These are phyloP conservation scores for Drosophila auraria DNA, from an alignment of 1,140 invertebrate species.

Conservation along the genomic window DNA sequence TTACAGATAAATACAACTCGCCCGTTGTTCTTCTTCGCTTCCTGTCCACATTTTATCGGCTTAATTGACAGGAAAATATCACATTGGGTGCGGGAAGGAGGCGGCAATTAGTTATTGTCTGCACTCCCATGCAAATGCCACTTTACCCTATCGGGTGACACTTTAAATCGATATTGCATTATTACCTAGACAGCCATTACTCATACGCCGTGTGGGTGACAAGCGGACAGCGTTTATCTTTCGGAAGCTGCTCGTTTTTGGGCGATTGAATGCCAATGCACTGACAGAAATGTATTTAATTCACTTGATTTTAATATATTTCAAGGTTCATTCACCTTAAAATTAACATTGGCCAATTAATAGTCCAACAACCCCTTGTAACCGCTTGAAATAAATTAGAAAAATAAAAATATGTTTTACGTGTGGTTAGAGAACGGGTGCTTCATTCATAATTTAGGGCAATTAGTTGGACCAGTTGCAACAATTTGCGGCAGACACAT, in stretches of 20 bases:
- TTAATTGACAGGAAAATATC: conserved; percentile 70
- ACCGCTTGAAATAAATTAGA: too few species aligned
- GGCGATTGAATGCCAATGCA: background rate
- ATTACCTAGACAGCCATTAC: conserved; percentile 56
- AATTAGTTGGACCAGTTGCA: conserved; percentile 65
- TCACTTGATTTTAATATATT: background rate
- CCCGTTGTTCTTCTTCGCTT: background rate
- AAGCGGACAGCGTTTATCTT: conserved; percentile 26
- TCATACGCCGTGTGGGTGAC: conserved; percentile 62
- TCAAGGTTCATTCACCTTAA: background rate
- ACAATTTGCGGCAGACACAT: conserved; percentile 56
- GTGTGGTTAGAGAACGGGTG: background rate
- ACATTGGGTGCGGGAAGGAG: background rate
- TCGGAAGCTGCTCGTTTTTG: conserved; percentile 14
- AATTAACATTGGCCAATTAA: too few species aligned
- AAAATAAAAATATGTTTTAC: background rate
- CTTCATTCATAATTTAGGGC: conserved; percentile 63
- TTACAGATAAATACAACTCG: conserved; percentile 44
- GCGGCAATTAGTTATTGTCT: conserved; percentile 68
- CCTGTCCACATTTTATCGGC: conserved; percentile 31
- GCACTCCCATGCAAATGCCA: conserved; percentile 58
- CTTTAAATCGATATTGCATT: conserved; percentile 71
- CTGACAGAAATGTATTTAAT: background rate
- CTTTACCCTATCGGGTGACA: conserved; percentile 52
- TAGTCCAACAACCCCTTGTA: too few species aligned